Evolutionary conservation across 1,140 invertebrate species (phyloP).

Genomic region (Trichonephila clavata): DNA sequence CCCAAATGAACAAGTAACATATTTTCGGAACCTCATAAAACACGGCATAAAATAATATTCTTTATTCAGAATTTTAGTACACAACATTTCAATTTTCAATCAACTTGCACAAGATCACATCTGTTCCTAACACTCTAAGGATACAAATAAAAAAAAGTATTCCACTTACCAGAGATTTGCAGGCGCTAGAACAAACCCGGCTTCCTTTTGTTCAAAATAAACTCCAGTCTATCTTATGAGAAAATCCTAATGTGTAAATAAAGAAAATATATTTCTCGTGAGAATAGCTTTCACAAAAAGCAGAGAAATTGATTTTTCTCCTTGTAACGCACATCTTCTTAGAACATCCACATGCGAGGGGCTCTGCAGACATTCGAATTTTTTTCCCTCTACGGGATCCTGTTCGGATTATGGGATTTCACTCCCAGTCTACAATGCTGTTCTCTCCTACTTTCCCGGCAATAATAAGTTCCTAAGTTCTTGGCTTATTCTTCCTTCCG

Average conservation of each 20-base stretch:
- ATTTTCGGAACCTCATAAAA: not conserved
- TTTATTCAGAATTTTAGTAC: not conserved
- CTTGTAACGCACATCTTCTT: constrained; percentile 11
- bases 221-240: not conserved
- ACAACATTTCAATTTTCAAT: constrained; percentile 28
- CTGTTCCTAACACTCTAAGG: not conserved
- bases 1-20: not conserved
- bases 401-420: constrained; percentile 35
- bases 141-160: not conserved
- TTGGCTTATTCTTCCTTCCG: not conserved
- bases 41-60: not conserved
- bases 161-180: not conserved
- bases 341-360: constrained; percentile 12
- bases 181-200: not conserved
- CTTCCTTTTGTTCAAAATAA: constrained; percentile 4
- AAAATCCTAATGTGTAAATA: constrained; percentile 51
- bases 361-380: not conserved
- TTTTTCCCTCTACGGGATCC: not conserved
- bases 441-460: not conserved
- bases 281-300: not conserved
- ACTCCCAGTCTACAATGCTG: constrained; percentile 6
- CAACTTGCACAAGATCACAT: not conserved
- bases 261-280: constrained; percentile 39
- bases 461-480: constrained; percentile 63
- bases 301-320: constrained; percentile 36